A percentile compares a stretch with the other conserved stretches of the same genome.
These are phyloP conservation scores for Syngnathus typhle DNA, from an alignment of 2,113 vertebrate species.

Conservation along the genomic window DNA sequence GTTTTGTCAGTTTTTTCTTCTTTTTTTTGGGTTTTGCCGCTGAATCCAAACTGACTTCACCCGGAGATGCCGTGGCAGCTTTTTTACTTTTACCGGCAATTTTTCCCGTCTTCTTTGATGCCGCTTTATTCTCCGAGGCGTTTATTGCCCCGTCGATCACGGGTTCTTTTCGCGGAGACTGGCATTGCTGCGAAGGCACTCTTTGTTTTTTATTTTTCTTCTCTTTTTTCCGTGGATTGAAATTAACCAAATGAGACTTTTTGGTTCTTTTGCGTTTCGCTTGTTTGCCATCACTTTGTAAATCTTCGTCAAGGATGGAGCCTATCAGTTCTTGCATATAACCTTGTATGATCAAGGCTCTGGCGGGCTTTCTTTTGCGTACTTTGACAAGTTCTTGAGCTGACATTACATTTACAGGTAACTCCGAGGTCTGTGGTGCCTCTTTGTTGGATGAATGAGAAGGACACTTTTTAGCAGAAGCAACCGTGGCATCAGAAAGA, in stretches of 20 bases:
- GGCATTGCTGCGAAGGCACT: conserved; percentile 32
- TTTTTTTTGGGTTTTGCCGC: conserved; percentile 53
- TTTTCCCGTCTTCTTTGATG: conserved; percentile 44
- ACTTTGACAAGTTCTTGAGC: conserved; percentile 67
- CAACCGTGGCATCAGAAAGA: neutral
- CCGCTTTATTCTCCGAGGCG: conserved; percentile 29
- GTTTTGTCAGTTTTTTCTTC: conserved; percentile 64
- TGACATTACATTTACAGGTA: conserved; percentile 56
- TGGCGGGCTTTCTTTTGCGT: conserved; percentile 57
- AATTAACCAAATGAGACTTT: conserved; percentile 57
- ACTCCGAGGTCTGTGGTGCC: conserved; percentile 29
- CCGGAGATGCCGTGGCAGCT: conserved; percentile 3
- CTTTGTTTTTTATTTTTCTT: conserved; percentile 58
- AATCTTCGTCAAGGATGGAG: conserved; percentile 39
- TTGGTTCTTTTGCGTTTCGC: conserved; percentile 59
- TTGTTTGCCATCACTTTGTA: conserved; percentile 30
- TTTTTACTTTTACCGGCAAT: conserved; percentile 51
- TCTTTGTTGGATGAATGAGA: conserved; percentile 22
- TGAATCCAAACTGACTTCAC: conserved; percentile 20
- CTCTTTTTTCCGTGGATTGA: conserved; percentile 58
- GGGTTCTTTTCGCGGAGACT: conserved; percentile 24
- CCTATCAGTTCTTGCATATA: conserved; percentile 49
- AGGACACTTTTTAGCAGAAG: conserved; percentile 14
- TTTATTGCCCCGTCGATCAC: conserved; percentile 14
- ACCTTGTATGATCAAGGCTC: conserved; percentile 48